Percentiles rank a stretch among this genome's conserved stretches.
These are phyloP conservation scores for Fundulus diaphanus DNA, from an alignment of 2,797 vertebrate genomes.

Conservation along the genomic window DNA sequence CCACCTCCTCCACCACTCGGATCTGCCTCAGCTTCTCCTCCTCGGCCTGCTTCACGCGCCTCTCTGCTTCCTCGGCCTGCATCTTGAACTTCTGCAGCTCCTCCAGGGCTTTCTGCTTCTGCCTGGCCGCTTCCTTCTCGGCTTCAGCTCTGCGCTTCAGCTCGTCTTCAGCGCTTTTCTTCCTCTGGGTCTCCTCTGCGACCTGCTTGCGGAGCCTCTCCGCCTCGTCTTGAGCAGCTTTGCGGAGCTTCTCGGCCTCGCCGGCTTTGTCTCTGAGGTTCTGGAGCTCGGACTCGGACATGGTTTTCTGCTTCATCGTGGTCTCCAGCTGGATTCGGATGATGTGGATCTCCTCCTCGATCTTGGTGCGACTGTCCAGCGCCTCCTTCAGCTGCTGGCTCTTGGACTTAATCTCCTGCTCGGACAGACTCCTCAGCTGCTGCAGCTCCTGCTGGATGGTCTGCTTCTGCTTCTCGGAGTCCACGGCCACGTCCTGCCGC, in stretches of 20 bases:
- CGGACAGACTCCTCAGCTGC: conserved; percentile 89
- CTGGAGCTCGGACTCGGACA: conserved; percentile 85
- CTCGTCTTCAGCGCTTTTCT: conserved; percentile 92
- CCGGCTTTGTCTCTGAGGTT: conserved; percentile 83
- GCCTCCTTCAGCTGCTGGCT: conserved; percentile 89
- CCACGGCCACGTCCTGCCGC: conserved; percentile 89
- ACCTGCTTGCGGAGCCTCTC: conserved; percentile 92
- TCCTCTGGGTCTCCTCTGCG: conserved; percentile 92
- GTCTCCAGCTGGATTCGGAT: conserved; percentile 90
- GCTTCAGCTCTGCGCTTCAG: conserved; percentile 89
- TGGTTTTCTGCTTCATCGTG: conserved; percentile 85
- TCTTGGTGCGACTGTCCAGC: conserved; percentile 84
- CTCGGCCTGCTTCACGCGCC: conserved; percentile 91
- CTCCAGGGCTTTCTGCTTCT: conserved; percentile 91
- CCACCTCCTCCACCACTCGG: conserved; percentile 88
- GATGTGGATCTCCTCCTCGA: conserved; percentile 93
- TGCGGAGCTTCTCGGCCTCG: conserved; percentile 89
- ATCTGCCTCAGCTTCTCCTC: conserved; percentile 90
- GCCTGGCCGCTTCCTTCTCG: conserved; percentile 89
- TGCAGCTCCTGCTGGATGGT: conserved; percentile 93
- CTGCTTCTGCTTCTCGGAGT: conserved; percentile 92
- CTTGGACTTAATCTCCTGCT: conserved; percentile 91
- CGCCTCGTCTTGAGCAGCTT: conserved; percentile 90
- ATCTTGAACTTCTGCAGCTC: conserved; percentile 89
- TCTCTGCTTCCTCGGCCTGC: conserved; percentile 92